phyloP scores from a whole-genome alignment of 2,797 vertebrate genomes.

The Crocidura indochinensis region DNA sequence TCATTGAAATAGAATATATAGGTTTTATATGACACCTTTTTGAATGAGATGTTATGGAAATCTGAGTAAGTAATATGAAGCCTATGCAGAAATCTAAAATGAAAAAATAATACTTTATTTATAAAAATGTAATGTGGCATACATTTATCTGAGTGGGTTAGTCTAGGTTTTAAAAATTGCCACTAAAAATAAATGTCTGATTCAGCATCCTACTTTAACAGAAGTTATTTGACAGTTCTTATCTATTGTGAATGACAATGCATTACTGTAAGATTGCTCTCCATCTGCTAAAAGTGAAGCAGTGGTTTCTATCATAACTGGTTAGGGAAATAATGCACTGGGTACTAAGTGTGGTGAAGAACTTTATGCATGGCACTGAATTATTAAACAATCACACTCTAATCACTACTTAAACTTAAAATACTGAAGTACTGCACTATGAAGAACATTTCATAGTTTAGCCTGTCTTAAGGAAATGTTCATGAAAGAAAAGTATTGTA shows the following conservation, averaged over 20 bases:
- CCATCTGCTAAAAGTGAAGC: conserved; percentile 52
- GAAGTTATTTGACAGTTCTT: conserved; percentile 62
- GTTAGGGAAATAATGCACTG: conserved; percentile 44
- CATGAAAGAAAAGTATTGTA: neutral
- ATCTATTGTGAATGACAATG: conserved; percentile 40
- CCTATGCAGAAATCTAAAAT: conserved; percentile 45
- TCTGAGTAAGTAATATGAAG: neutral
- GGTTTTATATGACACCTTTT: neutral
- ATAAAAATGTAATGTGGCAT: neutral
- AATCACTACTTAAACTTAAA: conserved; percentile 34
- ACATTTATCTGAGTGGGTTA: conserved; percentile 7
- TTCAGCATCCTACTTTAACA: conserved; percentile 66
- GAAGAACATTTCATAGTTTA: neutral
- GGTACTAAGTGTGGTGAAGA: conserved; percentile 28
- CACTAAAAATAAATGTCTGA: conserved; percentile 71
- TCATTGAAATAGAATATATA: neutral
- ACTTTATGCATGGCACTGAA: neutral
- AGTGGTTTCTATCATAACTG: conserved; percentile 59
- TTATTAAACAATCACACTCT: conserved; percentile 12
- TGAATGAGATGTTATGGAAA: neutral
- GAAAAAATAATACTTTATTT: conserved; percentile 45
- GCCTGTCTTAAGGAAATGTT: neutral
- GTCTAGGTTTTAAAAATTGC: conserved; percentile 36
- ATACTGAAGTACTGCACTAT: neutral
- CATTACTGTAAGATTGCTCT: conserved; percentile 66